Conservation (phyloP, 2,113 vertebrate genomes). For the Sigmodon hispidus region DNA sequence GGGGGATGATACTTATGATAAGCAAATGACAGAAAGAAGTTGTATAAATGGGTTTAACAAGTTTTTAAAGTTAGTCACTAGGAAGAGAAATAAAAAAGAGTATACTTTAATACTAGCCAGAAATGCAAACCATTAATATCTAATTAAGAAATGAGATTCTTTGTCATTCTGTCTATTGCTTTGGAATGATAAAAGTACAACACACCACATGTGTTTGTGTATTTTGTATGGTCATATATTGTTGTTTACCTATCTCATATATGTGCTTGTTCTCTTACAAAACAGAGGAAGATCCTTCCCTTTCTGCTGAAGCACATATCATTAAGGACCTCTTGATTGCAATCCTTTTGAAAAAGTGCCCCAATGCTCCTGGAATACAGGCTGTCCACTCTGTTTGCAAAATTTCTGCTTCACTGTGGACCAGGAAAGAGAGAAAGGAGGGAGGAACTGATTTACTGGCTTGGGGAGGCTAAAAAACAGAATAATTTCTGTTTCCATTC, state of each 20-base stretch:
- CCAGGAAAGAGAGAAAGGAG: not conserved
- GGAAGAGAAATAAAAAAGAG: not conserved
- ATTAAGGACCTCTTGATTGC: not conserved
- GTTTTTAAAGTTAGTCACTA: not conserved
- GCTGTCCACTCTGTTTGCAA: not conserved
- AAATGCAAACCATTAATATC: not conserved
- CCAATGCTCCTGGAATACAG: not conserved
- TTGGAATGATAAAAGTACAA: not conserved
- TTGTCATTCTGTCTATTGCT: not conserved
- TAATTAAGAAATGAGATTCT: not conserved
- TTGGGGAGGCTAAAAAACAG: not conserved
- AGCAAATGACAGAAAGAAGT: slow-evolving; percentile 18
- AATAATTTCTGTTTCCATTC: not conserved
- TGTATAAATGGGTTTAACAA: not conserved
- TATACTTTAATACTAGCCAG: not conserved
- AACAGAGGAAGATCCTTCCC: not conserved
- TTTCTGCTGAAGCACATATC: not conserved
- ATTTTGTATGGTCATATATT: not conserved
- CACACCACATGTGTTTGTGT: not conserved
- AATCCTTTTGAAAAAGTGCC: not conserved
- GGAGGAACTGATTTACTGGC: not conserved
- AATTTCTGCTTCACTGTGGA: not conserved
- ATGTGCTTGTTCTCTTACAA: not conserved
- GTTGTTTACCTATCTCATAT: not conserved
- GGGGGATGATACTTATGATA: not conserved